Evolutionary conservation across 2,888 invertebrate genomes (phyloP).

Genomic region (Griposia aprilina): DNA sequence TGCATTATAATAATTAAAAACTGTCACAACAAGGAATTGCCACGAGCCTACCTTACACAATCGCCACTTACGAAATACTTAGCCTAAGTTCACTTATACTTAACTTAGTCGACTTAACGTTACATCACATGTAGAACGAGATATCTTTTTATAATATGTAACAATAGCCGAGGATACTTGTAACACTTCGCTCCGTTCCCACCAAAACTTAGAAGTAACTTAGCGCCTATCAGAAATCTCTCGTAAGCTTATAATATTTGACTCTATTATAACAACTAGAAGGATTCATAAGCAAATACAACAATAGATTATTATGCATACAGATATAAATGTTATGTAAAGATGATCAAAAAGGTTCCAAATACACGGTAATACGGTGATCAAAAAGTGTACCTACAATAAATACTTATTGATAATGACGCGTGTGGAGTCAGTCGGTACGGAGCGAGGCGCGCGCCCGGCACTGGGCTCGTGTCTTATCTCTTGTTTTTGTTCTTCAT

Average conservation of each 20-base stretch:
- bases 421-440: conserved; percentile 65
- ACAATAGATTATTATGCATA: conserved; percentile 66
- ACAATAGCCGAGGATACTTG: conserved; percentile 81
- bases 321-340: conserved; percentile 63
- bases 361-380: conserved; percentile 52
- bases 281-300: conserved; percentile 63
- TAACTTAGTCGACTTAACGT: conserved; percentile 86
- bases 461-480: conserved; percentile 83
- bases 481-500: conserved; percentile 93
- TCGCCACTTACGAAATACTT: conserved; percentile 79
- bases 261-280: conserved; percentile 66
- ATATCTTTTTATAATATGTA: conserved; percentile 84
- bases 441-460: conserved; percentile 75
- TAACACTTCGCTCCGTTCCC: conserved; percentile 78
- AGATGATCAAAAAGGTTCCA: conserved; percentile 62
- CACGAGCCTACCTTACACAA: conserved; percentile 84
- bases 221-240: conserved; percentile 63
- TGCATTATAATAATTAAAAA: conserved; percentile 85
- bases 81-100: conserved; percentile 78
- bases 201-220: conserved; percentile 69
- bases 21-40: conserved; percentile 89
- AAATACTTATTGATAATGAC: conserved; percentile 60
- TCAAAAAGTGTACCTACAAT: conserved; percentile 65
- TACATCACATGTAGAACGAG: conserved; percentile 90
- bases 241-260: conserved; percentile 65